A percentile compares a stretch with the other conserved stretches of the same genome.
Evolutionary conservation across 2,113 vertebrate species (phyloP).

Genomic region (Gavialis gangeticus): DNA sequence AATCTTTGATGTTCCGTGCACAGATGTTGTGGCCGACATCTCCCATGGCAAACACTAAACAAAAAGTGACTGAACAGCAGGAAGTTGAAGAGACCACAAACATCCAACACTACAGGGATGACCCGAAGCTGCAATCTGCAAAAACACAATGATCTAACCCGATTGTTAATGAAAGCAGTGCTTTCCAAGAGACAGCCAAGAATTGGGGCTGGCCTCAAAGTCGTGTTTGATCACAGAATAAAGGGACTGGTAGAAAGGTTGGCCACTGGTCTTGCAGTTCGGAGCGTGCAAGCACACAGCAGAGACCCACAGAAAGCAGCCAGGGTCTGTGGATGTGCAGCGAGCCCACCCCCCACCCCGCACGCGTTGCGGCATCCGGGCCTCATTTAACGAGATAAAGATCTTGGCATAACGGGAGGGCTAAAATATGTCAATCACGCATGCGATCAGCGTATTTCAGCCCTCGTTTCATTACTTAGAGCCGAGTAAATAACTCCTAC

Average conservation of each 20-base stretch:
- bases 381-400: background rate
- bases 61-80: conserved; percentile 75
- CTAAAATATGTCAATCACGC: background rate
- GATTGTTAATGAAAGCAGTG: conserved; percentile 23
- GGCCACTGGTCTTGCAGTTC: background rate
- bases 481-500: background rate
- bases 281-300: fast-evolving
- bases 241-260: background rate
- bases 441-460: background rate
- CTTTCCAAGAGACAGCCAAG: background rate
- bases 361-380: background rate
- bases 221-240: background rate
- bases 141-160: conserved; percentile 15
- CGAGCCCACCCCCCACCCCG: background rate
- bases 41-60: conserved; percentile 85
- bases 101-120: conserved; percentile 71
- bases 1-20: conserved; percentile 81
- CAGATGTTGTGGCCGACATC: conserved; percentile 84
- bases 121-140: conserved; percentile 56
- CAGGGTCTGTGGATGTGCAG: background rate
- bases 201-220: background rate
- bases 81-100: conserved; percentile 86
- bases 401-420: background rate
- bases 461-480: conserved; percentile 29
- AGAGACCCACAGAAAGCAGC: background rate